Evolutionary conservation across 2,113 vertebrate genomes (phyloP), one percentile per base, ranked within the genome.

Genomic region (Lipophrys pholis): DNA sequence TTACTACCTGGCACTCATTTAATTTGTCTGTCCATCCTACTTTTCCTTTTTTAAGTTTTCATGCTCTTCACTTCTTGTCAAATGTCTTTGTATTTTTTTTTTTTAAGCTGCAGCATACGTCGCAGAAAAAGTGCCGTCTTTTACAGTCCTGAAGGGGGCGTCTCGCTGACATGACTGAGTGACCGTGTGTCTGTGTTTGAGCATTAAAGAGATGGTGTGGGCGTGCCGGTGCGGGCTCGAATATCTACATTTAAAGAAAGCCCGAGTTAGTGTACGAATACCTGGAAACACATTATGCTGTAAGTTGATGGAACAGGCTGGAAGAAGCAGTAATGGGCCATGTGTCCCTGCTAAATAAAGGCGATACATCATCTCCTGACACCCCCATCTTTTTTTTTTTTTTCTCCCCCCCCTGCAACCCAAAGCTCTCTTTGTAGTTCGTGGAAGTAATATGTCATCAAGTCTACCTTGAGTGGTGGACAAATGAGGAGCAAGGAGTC

Each of bases 291-390:
- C 86, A 86, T 85, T 39, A 70, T 55, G 50, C 53, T 80, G 59
- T 82, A 87, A 84, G 86, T 73, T 67, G 75, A 80, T 70, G 67
- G 74, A 82, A 77, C 75, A 48, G 61, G 39, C 64, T 66, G 50
- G 84, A 89, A 89, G 76, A 87, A 83, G 86, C 74, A 50, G 69
- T 88, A 90, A 89, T 85, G 72, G 80, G 50, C 69, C 86, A 81
- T 82, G 71, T 76, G 87, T 81, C 86, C 69, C 74, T 35, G 69
- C 84, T 84, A 85, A 86, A 89, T 73, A 75, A 87, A 93, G 76
- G 69, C 41, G 54, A 92, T 90, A 63, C 76, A 90, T 92, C 90
- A 89, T 60, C 48, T 40, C 73, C 67, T 3, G 7, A 69, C 6
- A 30, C 21, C 21, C 21, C 21, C 54, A 60, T 42, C 30, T 56